Base-by-base conservation (phyloP, 2,797 vertebrate genomes). In the Manis pentadactyla region DNA sequence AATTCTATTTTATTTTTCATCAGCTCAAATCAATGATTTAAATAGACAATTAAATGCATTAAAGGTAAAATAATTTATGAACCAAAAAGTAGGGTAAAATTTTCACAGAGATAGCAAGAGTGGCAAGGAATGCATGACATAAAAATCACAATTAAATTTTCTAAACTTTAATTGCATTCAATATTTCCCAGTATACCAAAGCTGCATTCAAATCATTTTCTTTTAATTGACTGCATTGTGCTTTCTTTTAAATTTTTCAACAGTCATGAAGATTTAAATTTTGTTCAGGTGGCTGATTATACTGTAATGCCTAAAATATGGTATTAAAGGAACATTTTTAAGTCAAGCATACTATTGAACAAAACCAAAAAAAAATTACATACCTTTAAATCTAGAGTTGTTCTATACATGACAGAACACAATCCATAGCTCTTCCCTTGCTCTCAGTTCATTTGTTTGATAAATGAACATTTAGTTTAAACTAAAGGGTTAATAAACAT, bases 291-390 rank as follows among this genome's bases (percentile, higher is more conserved):
- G 57, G 39, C 59, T 93, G 93, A 95, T 96, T 95, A 51, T 75
- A 92, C 69, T 85, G 59, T 82, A 95, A 95, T 83, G 18, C 8
- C 69, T 94, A 75, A 95, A 81, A 92, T 27, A 91, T 88, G 23
- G 7, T 86, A 92, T 96, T 95, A 95, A 96, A 96, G 31, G 57
- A 4, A 66, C 51, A 95, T 96, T 98, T 97, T 93, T 49, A 90
- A 95, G 75, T 46, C 39, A 82, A 93, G 51, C 82, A 13, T 31
- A 68, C 23, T 55, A 91, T 66, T 96, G 90, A 96, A 92, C 51
- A 90, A 96, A 96, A 90, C 15, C 55, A 92, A 95, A 74, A 90
- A 90, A 96, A 97, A 96, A 96, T 69, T 34, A 96, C 89, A 92
- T 64, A 79, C 49, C 42, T 91, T 97, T 97, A 93, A 96, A 96